A percentile compares a stretch with the other conserved stretches of the same genome.
phyloP scores from a whole-genome alignment of 2,797 vertebrate genomes.

The Rhinella marina region DNA sequence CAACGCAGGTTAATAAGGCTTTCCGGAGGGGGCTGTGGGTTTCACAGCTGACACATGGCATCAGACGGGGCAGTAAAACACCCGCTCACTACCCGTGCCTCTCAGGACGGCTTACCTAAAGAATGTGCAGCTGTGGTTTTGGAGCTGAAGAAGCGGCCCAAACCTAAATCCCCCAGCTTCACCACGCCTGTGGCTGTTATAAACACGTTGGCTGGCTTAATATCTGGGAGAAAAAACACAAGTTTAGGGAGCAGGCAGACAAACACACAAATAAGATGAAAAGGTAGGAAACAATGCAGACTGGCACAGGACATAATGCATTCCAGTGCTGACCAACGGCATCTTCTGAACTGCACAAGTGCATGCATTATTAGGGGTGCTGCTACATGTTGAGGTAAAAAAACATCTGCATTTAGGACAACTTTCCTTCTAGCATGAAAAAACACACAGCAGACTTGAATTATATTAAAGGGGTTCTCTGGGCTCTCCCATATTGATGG shows the following conservation, averaged over 20 bases:
- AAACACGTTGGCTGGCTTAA: slow-evolving; percentile 98
- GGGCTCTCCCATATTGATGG: too few relatives aligned
- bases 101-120: slow-evolving; percentile 81
- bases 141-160: slow-evolving; percentile 97
- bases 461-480: too few relatives aligned
- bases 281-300: neutral
- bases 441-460: too few relatives aligned
- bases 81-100: slow-evolving; percentile 66
- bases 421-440: too few relatives aligned
- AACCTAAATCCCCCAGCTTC: slow-evolving; percentile 94
- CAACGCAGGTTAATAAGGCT: slow-evolving; percentile 57
- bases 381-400: too few relatives aligned
- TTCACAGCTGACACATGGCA: slow-evolving; percentile 78
- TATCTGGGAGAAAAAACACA: slow-evolving; percentile 77
- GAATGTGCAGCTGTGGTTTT: slow-evolving; percentile 97
- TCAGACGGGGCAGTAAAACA: slow-evolving; percentile 78
- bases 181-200: slow-evolving; percentile 98
- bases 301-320: neutral
- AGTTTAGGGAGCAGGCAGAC: slow-evolving; percentile 5
- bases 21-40: slow-evolving; percentile 64
- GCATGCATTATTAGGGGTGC: too few relatives aligned
- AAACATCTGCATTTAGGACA: too few relatives aligned
- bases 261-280: slow-evolving; percentile 9
- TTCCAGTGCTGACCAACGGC: neutral
- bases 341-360: too few relatives aligned